Base-by-base conservation (phyloP, 2,888 invertebrate genomes). In the Eilema sororculum region DNA sequence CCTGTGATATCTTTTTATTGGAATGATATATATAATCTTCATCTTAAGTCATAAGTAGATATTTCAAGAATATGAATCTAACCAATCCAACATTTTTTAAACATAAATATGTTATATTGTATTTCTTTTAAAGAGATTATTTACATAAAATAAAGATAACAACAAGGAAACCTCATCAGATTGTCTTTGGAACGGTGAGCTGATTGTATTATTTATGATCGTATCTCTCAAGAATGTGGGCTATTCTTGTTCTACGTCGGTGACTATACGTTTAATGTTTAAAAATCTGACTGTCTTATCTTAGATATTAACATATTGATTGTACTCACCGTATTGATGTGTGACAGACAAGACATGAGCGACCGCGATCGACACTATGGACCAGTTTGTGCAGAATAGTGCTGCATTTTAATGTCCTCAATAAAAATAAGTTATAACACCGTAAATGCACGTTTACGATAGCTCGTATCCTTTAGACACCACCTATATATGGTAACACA, bases 291-390 rank as follows among this genome's bases (percentile, higher is more conserved):
- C 86, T 91, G 89, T 88, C 91, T 91, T 92, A 94, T 94, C 93
- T 92, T 72, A 87, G 91, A 93, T 92, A 93, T 94, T 93, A 93
- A 92, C 92, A 94, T 93, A 94, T 93, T 92, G 93, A 93, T 94
- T 93, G 89, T 90, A 90, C 90, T 91, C 89, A 88, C 87, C 87
- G 86, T 91, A 92, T 92, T 92, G 92, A 91, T 92, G 89, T 88
- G 90, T 87, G 90, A 91, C 88, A 90, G 89, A 88, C 89, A 84
- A 84, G 83, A 75, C 78, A 69, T 82, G 76, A 80, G 81, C 78
- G 80, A 80, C 77, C 78, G 73, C 78, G 74, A 73, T 81, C 77
- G 70, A 78, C 74, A 84, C 79, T 82, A 80, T 84, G 84, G 79
- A 89, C 89, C 88, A 87, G 87, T 87, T 89, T 81, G 82, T 84